Evolutionary conservation across 2,113 vertebrate species (phyloP), one percentile per base, ranked within the genome.

Genomic region (Furnarius figulus): DNA sequence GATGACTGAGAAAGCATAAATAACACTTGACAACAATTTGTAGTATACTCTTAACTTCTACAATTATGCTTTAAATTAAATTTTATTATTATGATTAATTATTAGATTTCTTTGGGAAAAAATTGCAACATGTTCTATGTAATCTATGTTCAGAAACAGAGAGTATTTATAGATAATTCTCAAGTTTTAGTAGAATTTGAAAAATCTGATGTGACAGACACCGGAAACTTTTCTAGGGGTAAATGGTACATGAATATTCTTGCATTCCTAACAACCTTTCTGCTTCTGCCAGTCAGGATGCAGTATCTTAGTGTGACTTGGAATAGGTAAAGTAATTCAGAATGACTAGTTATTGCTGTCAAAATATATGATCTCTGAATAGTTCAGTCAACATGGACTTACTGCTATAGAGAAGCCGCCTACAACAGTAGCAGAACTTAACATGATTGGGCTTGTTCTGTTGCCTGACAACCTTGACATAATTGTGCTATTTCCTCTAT

Each of bases 401-500:
- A 12, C 3, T 89, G 79, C 47, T 63, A 37, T 22, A 21, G 90
- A 35, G 56, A 71, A 86, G 68, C 56, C 0, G 14, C 33, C 33
- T 25, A 8, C 10, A 50, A 53, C 19, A 23, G 24, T 33, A 85
- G 61, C 7, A 2, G 50, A 67, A 31, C 30, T 23, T 2, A 68
- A 37, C 93, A n/a, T 90, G 96, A 84, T 78, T 80, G 42, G 83
- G 22, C 96, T 95, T 93, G 93, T 90, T 49, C 59, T 92, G 61
- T 37, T 81, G 83, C 88, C 76, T 92, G 75, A 95, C 95, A 96
- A 27, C 95, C 92, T 95, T 94, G 92, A 93, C 61, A 86, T 84
- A 80, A 77, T 72, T 82, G 86, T 81, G 37, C 76, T 78, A 30
- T 95, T 95, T 96, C 92, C 95, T 96, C 66, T 95, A 17, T 92